Evolutionary conservation across 1,140 invertebrate species (phyloP).

Genomic region (Triops cancriformis): DNA sequence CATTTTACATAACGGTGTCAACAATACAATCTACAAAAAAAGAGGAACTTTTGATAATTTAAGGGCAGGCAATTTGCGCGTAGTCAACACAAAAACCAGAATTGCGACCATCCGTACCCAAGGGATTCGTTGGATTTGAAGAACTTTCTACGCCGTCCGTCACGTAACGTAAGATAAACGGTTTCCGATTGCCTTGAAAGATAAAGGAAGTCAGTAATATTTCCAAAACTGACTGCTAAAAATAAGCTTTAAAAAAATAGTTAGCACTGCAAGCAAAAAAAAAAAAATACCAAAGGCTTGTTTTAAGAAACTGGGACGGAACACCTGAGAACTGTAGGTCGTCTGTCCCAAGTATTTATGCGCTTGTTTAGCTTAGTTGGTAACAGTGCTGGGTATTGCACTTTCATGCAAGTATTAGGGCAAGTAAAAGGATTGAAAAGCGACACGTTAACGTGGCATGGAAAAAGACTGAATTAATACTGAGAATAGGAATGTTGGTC

Average conservation of each 20-base stretch:
- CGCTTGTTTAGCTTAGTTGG: too few relatives aligned
- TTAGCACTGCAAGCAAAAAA: too few relatives aligned
- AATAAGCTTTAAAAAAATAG: too few relatives aligned
- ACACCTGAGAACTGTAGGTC: too few relatives aligned
- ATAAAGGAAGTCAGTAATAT: neutral
- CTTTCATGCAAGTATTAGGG: too few relatives aligned
- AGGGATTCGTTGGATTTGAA: slow-evolving; percentile 41
- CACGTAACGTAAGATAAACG: slow-evolving; percentile 1
- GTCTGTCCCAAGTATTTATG: too few relatives aligned
- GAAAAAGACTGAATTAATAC: neutral
- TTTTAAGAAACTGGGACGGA: too few relatives aligned
- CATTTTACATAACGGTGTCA: neutral
- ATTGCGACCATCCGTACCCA: neutral
- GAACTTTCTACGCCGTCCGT: slow-evolving; percentile 13
- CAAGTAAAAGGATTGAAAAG: too few relatives aligned
- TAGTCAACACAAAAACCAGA: neutral
- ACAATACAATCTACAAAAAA: neutral
- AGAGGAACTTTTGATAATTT: neutral
- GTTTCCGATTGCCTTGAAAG: slow-evolving; percentile 20
- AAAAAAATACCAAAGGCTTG: too few relatives aligned
- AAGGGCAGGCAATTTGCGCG: neutral
- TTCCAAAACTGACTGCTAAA: too few relatives aligned
- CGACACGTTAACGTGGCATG: too few relatives aligned
- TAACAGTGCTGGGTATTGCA: too few relatives aligned
- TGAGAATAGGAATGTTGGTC: neutral